Base-by-base conservation (phyloP, 2,888 invertebrate genomes). In the Cristatella mucedo region DNA sequence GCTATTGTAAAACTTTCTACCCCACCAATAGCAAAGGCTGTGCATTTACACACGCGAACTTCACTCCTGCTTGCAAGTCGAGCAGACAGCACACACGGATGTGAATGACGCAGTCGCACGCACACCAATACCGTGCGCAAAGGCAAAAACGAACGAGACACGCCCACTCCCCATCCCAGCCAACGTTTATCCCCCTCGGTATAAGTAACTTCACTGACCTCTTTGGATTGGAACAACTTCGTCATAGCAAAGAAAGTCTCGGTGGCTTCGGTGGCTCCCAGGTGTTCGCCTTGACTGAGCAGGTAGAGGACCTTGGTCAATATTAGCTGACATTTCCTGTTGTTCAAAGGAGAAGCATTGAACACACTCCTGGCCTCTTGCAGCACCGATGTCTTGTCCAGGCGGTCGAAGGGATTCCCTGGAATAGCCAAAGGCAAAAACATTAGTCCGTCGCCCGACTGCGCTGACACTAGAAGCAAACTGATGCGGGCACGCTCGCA, bases 191-290 rank as follows among this genome's bases (percentile, higher is more conserved):
- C n/a, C n/a, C n/a, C n/a, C n/a, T n/a, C n/a, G n/a, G n/a, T n/a
- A n/a, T n/a, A n/a, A n/a, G n/a, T n/a, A n/a, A n/a, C n/a, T 15
- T 24, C 20, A 51, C 60, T 52, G 51, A 71, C 82, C 73, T 99
- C 97, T 55, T 84, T 83, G 0, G 86, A 89, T 68, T 99, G 97
- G 66, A 97, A 99, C 33, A 99, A 71, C 67, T 97, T 97, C 0
- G 97, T 99, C 75, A 95, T 93, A 2, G 97, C 95, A 70, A 99
- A 99, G 68, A 99, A 99, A 5, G 84, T 82, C 57, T 95, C 95
- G 1, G 97, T 99, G 0, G 97, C 97, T 67, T 99, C 97, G 33
- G 82, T 83, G 0, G 82, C 78, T 7, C 82, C 84, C 44, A 97
- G 73, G 53, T 78, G 75, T 63, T 95, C 93, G 1, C 91, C 91